phyloP scores from a whole-genome alignment of 2,113 vertebrate genomes.

The Delphinus delphis region DNA sequence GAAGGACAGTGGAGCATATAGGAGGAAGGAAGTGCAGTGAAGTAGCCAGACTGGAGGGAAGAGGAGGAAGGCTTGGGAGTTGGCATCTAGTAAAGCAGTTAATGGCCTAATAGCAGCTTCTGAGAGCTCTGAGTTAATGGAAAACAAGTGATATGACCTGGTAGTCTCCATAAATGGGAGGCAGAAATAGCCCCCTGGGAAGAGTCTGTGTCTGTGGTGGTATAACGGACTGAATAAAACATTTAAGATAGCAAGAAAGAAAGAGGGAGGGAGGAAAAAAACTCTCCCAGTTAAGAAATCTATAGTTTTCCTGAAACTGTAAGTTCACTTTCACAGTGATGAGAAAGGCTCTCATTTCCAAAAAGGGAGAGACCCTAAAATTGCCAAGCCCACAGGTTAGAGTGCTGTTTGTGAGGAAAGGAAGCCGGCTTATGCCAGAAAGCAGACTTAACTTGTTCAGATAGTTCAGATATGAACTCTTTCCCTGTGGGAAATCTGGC shows the following conservation, averaged over 20 bases:
- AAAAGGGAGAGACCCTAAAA: background rate
- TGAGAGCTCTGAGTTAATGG: conserved; percentile 65
- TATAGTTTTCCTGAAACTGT: background rate
- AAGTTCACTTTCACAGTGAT: background rate
- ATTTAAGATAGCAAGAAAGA: background rate
- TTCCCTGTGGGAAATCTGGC: background rate
- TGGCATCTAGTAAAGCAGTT: background rate
- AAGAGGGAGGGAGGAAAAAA: background rate
- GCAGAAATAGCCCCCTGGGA: conserved; percentile 46
- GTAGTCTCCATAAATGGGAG: conserved; percentile 61
- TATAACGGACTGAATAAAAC: conserved; percentile 52
- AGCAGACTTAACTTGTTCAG: background rate
- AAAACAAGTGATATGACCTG: conserved; percentile 65
- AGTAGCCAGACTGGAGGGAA: background rate
- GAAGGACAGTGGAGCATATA: background rate
- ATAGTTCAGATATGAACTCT: background rate
- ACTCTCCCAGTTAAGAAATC: background rate
- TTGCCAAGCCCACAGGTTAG: background rate
- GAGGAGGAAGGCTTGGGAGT: background rate
- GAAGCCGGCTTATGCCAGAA: background rate
- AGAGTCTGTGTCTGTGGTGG: conserved; percentile 46
- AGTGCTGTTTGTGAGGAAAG: background rate
- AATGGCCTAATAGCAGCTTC: conserved; percentile 58
- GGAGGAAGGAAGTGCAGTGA: background rate
- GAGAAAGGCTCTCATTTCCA: background rate